A percentile compares a stretch with the other conserved stretches of the same genome.
These are phyloP conservation scores for Addax nasomaculatus DNA, from an alignment of 2,113 vertebrate species.

Conservation along the genomic window DNA sequence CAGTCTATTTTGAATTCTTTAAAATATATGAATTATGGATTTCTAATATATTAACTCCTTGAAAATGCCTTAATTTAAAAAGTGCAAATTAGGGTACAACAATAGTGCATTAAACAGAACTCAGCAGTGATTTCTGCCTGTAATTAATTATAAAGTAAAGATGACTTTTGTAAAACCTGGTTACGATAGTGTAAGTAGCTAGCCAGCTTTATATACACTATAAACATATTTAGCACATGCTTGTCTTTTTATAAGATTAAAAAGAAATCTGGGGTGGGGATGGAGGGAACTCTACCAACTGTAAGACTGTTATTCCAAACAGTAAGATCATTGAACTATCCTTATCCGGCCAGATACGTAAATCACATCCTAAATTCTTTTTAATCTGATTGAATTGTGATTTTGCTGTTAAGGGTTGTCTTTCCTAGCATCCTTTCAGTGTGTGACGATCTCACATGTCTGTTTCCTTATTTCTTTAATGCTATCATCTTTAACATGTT, in stretches of 20 bases:
- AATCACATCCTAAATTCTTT: neutral
- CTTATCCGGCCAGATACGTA: neutral
- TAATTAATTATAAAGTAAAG: neutral
- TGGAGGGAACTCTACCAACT: neutral
- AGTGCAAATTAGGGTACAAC: neutral
- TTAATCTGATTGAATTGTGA: neutral
- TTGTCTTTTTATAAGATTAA: neutral
- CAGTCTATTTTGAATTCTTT: constrained; percentile 4
- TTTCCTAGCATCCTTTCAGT: neutral
- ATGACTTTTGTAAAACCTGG: neutral
- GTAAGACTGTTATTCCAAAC: neutral
- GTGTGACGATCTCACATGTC: neutral
- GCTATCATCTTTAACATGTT: neutral
- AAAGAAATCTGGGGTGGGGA: neutral
- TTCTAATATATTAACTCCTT: neutral
- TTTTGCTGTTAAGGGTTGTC: neutral
- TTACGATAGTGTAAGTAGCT: neutral
- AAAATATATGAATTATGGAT: neutral
- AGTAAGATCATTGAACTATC: neutral
- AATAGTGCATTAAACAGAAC: neutral
- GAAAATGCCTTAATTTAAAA: constrained; percentile 1
- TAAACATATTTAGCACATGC: neutral
- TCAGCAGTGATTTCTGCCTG: constrained; percentile 2
- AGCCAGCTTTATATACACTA: neutral
- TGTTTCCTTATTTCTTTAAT: constrained; percentile 27